Base-by-base conservation (phyloP, 2,888 invertebrate species). In the Torymus texanus region DNA sequence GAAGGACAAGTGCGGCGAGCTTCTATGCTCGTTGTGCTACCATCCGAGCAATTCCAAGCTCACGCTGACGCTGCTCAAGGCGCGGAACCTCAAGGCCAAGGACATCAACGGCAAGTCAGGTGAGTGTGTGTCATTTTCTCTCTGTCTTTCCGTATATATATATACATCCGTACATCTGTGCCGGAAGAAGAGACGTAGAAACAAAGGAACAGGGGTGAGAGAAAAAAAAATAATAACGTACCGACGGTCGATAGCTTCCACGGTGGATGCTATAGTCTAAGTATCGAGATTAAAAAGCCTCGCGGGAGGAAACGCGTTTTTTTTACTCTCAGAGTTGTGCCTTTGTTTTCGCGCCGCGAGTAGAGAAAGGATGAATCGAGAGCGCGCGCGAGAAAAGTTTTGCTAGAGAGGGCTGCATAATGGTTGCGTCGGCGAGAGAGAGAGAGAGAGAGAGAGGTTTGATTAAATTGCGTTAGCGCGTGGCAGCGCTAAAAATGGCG, bases 21-120 rank as follows among this genome's bases (percentile, higher is more conserved):
- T 97, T 75, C 92, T 98, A 82, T 95, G 97, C 68, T 98, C 98
- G 4, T 93, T 98, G 66, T 97, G 97, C 91, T 98, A 98, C 91
- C 97, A 98, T 87, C 98, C 98, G 75, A 97, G 97, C 91, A 97
- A 97, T 92, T 97, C 97, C 84, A 95, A 97, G 82, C 92, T 98
- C 75, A 97, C 97, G 13, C 92, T 98, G 83, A 96, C 97, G 24
- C 93, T 98, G 85, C 94, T 98, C 88, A 98, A 98, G 91, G 97
- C 97, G 63, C 93, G 97, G 87, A 98, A 97, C 90, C 93, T 98
- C 83, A 98, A 98, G 91, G 98, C 98, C 65, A 98, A 98, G 91
- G 98, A 98, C 90, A 97, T 98, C 87, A 98, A 97, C 86, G 98
- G 98, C 87, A 97, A 97, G 91, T 97, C 96, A 90, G 96, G 96